Percentiles rank a stretch among this genome's conserved stretches.
phyloP scores from a whole-genome alignment of 2,888 invertebrate genomes.

The Apodemia mormo region DNA sequence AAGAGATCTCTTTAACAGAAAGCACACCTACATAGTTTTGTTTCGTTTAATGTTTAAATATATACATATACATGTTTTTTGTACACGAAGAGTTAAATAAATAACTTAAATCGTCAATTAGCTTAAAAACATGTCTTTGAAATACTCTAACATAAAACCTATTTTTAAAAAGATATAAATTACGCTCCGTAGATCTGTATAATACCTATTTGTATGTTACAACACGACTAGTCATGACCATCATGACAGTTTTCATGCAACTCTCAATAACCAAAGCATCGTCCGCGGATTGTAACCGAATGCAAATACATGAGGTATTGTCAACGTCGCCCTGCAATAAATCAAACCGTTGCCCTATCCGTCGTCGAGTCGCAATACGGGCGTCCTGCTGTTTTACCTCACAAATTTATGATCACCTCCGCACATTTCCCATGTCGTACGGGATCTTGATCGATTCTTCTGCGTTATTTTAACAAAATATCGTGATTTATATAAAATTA shows the following conservation, averaged over 20 bases:
- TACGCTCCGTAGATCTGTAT: not conserved
- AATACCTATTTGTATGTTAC: not conserved
- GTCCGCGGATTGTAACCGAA: slow-evolving; percentile 39
- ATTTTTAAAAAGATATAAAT: not conserved
- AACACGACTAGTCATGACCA: slow-evolving; percentile 5
- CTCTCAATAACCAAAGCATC: slow-evolving; percentile 16
- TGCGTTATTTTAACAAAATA: slow-evolving; percentile 79
- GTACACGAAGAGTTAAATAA: too few species aligned
- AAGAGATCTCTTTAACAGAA: too few species aligned
- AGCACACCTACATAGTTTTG: too few species aligned
- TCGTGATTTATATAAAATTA: slow-evolving; percentile 73
- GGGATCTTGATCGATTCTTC: slow-evolving; percentile 67
- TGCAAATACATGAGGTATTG: slow-evolving; percentile 52
- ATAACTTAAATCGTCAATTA: too few species aligned
- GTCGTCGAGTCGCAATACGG: slow-evolving; percentile 60
- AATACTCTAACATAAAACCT: too few species aligned
- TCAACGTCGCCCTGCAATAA: slow-evolving; percentile 53
- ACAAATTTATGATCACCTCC: slow-evolving; percentile 79
- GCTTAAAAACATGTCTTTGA: too few species aligned
- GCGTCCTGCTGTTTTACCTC: slow-evolving; percentile 75
- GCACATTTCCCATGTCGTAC: slow-evolving; percentile 55
- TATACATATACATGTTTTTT: too few species aligned
- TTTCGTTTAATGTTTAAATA: too few species aligned
- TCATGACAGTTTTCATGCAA: not conserved
- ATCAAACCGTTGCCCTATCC: slow-evolving; percentile 75